Evolutionary conservation across 2,888 invertebrate species (phyloP).

Genomic region (Ypsolopha scabrella): DNA sequence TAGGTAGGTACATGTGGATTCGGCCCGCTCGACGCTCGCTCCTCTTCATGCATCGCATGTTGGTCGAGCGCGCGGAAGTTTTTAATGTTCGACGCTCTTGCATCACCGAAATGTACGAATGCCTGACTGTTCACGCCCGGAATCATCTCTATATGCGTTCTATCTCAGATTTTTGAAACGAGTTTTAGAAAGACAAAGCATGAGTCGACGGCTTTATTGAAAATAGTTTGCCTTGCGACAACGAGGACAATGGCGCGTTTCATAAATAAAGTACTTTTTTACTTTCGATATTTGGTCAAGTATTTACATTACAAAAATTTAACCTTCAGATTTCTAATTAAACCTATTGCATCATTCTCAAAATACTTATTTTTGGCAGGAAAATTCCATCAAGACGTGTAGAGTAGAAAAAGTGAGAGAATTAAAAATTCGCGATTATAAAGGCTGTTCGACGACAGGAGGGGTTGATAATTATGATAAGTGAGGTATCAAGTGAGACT

Average conservation of each 20-base stretch:
- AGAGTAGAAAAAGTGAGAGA: too few species aligned
- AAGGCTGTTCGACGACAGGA: slow-evolving; percentile 33
- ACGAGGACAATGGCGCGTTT: too few species aligned
- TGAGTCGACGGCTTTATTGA: background rate
- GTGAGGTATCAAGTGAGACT: slow-evolving; percentile 14
- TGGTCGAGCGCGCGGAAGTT: slow-evolving; percentile 47
- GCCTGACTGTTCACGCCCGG: slow-evolving; percentile 28
- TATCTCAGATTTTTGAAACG: slow-evolving; percentile 37
- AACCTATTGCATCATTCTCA: too few species aligned
- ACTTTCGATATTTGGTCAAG: too few species aligned
- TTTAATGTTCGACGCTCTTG: slow-evolving; percentile 41
- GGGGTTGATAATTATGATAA: slow-evolving; percentile 47
- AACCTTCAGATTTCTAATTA: too few species aligned
- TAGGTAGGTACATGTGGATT: background rate
- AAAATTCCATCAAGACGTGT: too few species aligned
- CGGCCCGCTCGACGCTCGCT: background rate
- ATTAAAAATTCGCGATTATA: slow-evolving; percentile 34
- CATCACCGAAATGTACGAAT: slow-evolving; percentile 5
- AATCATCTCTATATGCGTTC: slow-evolving; percentile 28
- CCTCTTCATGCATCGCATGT: slow-evolving; percentile 32
- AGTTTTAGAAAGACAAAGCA: background rate
- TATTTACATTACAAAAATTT: too few species aligned
- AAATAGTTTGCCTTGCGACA: background rate
- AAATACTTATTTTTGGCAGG: too few species aligned
- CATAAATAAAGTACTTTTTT: too few species aligned